Evolutionary conservation across 1,140 invertebrate genomes (phyloP), one percentile per base, ranked within the genome.

Genomic region (Antheraea pernyi): DNA sequence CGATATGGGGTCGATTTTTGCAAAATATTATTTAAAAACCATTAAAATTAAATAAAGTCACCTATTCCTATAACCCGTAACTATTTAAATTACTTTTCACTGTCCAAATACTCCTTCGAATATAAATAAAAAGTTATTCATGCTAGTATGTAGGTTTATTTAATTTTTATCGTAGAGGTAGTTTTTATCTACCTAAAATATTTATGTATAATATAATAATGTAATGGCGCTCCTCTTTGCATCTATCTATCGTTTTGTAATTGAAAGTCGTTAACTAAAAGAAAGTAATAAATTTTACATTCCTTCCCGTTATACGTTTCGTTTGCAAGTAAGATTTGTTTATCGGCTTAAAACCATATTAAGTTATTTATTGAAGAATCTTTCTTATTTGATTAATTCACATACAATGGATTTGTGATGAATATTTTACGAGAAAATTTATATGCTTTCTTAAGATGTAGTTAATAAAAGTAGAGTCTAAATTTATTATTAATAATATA

Each of bases 221-320:
- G 59, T 65, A 70, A 61, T 19, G 64, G 7, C 64, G 42, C 42
- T 42, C 59, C 68, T 67, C 71, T 77, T 77, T 65, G 68, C 65
- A 68, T 67, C 67, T 70, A 76, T 75, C 42, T 78, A 64, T 75
- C 78, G 76, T 84, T 81, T 83, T 70, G 72, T 73, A 83, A 84
- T 85, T 79, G 82, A 83, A 87, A 84, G 80, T 77, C 78, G 82
- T 86, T 86, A 83, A 83, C 76, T 84, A 85, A 83, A 84, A 89
- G 80, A 83, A 86, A 75, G 76, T 77, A 80, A 85, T 89, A 86
- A 89, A 87, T 89, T 85, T 78, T 67, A 85, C 81, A 83, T 88
- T 85, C 81, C 80, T 73, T 75, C 70, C 78, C 76, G 80, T 88
- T 86, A 78, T 72, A 82, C 77, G 75, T 77, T 76, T 68, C 75